Evolutionary conservation across 1,140 invertebrate species (phyloP), one percentile per base, ranked within the genome.

Genomic region (Megathymus violae): DNA sequence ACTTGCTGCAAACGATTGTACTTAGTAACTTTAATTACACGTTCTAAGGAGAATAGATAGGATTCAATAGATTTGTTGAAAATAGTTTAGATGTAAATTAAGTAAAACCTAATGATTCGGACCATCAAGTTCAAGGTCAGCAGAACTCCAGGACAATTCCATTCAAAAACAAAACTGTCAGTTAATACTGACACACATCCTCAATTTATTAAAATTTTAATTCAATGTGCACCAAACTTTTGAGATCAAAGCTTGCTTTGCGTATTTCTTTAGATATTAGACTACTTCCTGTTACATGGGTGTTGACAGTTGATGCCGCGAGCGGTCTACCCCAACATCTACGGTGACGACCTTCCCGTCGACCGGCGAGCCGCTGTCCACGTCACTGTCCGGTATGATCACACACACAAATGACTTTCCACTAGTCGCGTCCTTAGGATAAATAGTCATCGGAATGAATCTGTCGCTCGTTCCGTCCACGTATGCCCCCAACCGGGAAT

Each of bases 371-470:
- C 77, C 72, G 62, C 87, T 81, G 17, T 92, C 91, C 59, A 76
- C 76, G 13, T 91, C 91, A 73, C 80, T 92, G 70, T 97, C 96
- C 7, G 97, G 95, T 95, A 98, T 97, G 31, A 98, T 98, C 43
- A 98, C 95, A 88, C 97, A 98, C 93, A 97, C 96, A 83, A 98
- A 98, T 51, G 94, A 95, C 82, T 95, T 95, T 0, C 96, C 97
- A 5, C 95, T 96, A 1, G 92, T 92, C 34, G 93, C 92, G 80
- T 98, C 96, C 22, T 94, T 92, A 0, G 97, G 97, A 78, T 97
- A 97, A 64, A 98, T 94, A 1, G 97, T 98, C 56, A 97, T 94
- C 0, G 97, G 97, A n/a, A 95, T 94, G 77, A 98, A 97, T 69
- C 95, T 94, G 66, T 96, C 95, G 59, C 94, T 94, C 10, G 94